These are phyloP conservation scores for Herpailurus yagouaroundi DNA, from an alignment of 2,113 vertebrate genomes.

Conservation along the genomic window DNA sequence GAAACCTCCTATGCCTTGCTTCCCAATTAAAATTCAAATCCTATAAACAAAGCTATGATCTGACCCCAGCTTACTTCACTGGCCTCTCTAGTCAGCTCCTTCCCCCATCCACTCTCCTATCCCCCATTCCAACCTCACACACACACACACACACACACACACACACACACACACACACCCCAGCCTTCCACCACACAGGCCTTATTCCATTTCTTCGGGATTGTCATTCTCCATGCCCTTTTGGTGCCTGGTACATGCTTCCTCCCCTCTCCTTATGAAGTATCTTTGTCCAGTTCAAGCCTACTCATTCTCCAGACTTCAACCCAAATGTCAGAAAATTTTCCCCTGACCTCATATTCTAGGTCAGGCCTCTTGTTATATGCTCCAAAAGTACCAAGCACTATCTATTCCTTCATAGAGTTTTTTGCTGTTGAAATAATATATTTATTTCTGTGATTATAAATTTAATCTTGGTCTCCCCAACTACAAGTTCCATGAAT, in stretches of 20 bases:
- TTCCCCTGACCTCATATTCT: not conserved
- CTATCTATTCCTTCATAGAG: not conserved
- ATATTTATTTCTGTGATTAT: not conserved
- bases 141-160: no score
- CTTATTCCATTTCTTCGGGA: not conserved
- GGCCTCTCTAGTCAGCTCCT: not conserved
- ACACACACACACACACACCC: no score
- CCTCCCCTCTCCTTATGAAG: not conserved
- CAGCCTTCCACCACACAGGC: not conserved
- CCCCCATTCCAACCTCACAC: no score
- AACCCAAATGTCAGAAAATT: not conserved
- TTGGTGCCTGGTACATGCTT: not conserved
- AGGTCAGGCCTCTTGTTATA: not conserved
- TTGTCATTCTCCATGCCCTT: not conserved
- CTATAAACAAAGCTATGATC: not conserved
- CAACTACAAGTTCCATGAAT: not conserved
- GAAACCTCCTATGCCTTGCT: not conserved
- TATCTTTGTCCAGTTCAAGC: not conserved
- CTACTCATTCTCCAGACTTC: not conserved
- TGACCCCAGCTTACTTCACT: not conserved
- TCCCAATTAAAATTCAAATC: slow-evolving; percentile 20
- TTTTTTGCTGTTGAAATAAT: not conserved
- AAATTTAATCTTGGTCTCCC: not conserved
- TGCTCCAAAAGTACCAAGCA: not conserved
- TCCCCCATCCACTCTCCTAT: not conserved